Evolutionary conservation across 2,113 vertebrate genomes (phyloP).

Genomic region (Brienomyrus brachyistius): DNA sequence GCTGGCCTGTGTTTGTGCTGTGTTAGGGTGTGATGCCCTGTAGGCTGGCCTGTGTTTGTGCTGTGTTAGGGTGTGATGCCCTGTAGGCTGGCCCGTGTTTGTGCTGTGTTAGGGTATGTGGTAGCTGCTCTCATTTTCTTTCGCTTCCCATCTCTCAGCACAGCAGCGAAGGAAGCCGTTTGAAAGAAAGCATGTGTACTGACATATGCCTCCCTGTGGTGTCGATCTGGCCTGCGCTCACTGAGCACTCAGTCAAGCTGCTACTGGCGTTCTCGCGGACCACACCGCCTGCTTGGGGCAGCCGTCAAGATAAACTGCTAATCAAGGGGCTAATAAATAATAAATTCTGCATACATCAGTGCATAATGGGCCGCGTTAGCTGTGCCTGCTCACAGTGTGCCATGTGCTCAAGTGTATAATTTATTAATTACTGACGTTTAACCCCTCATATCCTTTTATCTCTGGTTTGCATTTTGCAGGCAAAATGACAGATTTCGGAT

Average conservation of each 20-base stretch:
- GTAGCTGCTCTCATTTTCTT: background rate
- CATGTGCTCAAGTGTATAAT: background rate
- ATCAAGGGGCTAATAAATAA: background rate
- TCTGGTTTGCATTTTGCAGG: background rate
- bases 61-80: background rate
- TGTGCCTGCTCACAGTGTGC: background rate
- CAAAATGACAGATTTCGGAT: background rate
- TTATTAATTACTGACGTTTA: background rate
- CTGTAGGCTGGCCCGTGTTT: background rate
- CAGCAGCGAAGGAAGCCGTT: background rate
- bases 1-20: background rate
- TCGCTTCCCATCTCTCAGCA: background rate
- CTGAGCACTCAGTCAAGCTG: constrained; percentile 32
- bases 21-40: background rate
- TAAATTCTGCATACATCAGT: background rate
- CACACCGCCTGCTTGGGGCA: background rate
- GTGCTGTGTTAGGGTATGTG: background rate
- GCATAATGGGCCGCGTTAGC: background rate
- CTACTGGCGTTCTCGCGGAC: constrained; percentile 12
- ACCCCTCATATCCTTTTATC: background rate
- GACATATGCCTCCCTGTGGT: constrained; percentile 33
- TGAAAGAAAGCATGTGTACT: constrained; percentile 22
- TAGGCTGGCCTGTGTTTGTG: background rate
- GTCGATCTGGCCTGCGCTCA: constrained; percentile 26
- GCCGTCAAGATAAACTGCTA: background rate